These are phyloP conservation scores for Pseudochirops corinnae DNA, from an alignment of 2,797 vertebrate species.

Conservation along the genomic window DNA sequence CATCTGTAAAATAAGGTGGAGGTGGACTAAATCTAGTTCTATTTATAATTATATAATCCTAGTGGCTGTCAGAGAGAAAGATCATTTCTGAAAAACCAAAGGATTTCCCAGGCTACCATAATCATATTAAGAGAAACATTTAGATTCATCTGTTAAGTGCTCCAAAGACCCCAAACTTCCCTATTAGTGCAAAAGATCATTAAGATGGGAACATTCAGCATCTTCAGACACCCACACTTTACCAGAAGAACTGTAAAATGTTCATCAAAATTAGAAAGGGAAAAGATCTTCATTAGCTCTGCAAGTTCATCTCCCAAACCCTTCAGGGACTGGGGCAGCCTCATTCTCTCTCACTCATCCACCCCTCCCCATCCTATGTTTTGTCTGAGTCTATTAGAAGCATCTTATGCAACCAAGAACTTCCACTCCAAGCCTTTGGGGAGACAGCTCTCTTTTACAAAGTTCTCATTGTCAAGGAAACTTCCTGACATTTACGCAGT, in stretches of 20 bases:
- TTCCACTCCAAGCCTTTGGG: background rate
- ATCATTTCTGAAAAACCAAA: background rate
- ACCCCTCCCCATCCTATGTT: slow-evolving; percentile 40
- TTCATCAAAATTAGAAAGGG: slow-evolving; percentile 60
- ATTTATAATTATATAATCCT: background rate
- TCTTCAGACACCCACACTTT: slow-evolving; percentile 54
- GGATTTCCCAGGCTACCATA: background rate
- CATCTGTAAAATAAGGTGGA: background rate
- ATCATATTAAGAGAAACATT: background rate
- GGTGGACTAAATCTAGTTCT: background rate
- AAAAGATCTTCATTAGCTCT: slow-evolving; percentile 46
- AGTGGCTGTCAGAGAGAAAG: background rate
- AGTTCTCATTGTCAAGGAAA: slow-evolving; percentile 17
- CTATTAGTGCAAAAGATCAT: slow-evolving; percentile 70
- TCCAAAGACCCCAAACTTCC: slow-evolving; percentile 49
- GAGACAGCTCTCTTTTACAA: slow-evolving; percentile 30
- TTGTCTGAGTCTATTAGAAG: slow-evolving; percentile 69
- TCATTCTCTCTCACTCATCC: slow-evolving; percentile 21
- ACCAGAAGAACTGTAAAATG: slow-evolving; percentile 65
- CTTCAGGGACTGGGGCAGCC: slow-evolving; percentile 72
- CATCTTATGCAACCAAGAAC: slow-evolving; percentile 61
- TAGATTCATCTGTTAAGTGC: slow-evolving; percentile 15
- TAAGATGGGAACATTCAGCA: slow-evolving; percentile 60
- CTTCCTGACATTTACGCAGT: slow-evolving; percentile 14
- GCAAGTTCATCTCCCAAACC: slow-evolving; percentile 64